Conservation (phyloP, 2,113 vertebrate species). For the Phaethon lepturus region DNA sequence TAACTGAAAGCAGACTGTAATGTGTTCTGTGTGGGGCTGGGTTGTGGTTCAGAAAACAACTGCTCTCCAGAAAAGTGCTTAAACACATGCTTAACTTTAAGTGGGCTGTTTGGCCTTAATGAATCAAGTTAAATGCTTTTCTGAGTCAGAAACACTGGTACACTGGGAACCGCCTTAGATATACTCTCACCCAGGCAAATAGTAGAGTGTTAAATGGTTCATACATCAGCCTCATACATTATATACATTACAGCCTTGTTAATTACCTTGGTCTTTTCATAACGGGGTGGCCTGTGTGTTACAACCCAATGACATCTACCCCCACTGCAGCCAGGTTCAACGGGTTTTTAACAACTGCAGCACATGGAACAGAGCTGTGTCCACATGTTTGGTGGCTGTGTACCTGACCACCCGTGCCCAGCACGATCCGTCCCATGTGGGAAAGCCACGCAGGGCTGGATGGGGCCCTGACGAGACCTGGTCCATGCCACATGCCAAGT, state of each 20-base stretch:
- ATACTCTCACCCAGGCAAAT: not conserved
- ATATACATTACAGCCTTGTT: accelerated
- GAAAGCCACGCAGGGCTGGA: accelerated
- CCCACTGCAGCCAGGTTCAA: accelerated
- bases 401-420: accelerated
- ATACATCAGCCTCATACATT: accelerated
- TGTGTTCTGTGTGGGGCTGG: not conserved
- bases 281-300: accelerated
- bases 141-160: accelerated
- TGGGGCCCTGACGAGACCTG: accelerated
- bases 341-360: accelerated
- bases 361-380: accelerated
- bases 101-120: not conserved
- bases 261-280: not conserved
- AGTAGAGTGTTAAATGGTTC: accelerated
- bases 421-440: accelerated
- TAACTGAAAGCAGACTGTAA: slow-evolving; percentile 4
- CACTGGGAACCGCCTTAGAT: not conserved
- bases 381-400: accelerated
- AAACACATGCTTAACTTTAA: not conserved
- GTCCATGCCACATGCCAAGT: accelerated
- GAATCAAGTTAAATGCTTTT: not conserved
- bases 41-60: not conserved
- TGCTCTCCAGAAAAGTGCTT: not conserved
- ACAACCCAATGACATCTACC: accelerated